phyloP scores from a whole-genome alignment of 2,113 vertebrate genomes.

The Tinamus guttatus region DNA sequence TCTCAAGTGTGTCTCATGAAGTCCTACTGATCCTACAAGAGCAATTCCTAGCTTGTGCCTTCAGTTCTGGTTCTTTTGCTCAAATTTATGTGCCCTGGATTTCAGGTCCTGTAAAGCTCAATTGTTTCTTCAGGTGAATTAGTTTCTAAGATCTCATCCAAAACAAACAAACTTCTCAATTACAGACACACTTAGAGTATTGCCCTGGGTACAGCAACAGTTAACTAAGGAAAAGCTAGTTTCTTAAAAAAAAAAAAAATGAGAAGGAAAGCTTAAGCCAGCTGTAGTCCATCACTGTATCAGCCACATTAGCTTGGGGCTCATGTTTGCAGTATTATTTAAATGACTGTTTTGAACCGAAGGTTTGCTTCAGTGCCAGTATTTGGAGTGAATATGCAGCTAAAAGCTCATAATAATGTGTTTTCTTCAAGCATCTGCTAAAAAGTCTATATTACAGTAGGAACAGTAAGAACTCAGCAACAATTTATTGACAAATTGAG shows the following conservation, averaged over 20 bases:
- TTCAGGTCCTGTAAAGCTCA: neutral
- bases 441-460: neutral
- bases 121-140: constrained; percentile 28
- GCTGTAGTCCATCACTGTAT: constrained; percentile 6
- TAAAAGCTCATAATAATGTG: neutral
- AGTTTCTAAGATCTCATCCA: neutral
- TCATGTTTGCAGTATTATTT: neutral
- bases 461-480: neutral
- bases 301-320: neutral
- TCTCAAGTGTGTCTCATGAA: neutral
- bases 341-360: constrained; percentile 23
- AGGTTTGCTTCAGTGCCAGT: neutral
- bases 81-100: neutral
- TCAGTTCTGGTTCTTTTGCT: neutral
- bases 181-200: neutral
- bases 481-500: neutral
- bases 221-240: neutral
- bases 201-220: neutral
- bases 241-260: neutral
- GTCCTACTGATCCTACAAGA: neutral
- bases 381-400: neutral
- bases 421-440: neutral
- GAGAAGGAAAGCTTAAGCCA: neutral
- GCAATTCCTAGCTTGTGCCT: neutral
- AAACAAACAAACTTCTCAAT: neutral